These are phyloP conservation scores for Chelmon rostratus DNA, from an alignment of 2,797 vertebrate genomes.

Conservation along the genomic window DNA sequence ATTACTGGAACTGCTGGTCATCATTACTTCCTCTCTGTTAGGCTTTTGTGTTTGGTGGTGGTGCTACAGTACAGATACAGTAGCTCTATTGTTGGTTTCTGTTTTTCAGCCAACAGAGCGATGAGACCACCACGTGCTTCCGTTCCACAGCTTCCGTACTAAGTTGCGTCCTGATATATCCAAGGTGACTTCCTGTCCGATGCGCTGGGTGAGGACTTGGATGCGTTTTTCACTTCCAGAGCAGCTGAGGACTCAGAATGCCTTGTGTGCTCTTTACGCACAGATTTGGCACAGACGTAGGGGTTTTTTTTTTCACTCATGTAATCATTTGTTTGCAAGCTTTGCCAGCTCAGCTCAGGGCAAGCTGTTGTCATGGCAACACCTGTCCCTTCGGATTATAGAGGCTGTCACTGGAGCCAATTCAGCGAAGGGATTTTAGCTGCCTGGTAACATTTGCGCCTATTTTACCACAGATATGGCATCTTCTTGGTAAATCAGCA, in stretches of 20 bases:
- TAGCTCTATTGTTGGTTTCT: conserved; percentile 39
- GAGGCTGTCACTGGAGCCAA: conserved; percentile 63
- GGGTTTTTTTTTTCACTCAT: conserved; percentile 45
- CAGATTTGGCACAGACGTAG: conserved; percentile 55
- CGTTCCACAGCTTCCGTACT: conserved; percentile 9
- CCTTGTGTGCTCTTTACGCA: conserved; percentile 29
- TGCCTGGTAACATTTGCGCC: conserved; percentile 42
- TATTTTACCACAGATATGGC: conserved; percentile 37
- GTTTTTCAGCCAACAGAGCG: conserved; percentile 23
- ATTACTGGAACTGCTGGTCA: neutral
- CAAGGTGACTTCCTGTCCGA: conserved; percentile 41
- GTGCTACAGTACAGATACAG: neutral
- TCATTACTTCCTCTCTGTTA: neutral
- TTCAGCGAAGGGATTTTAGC: conserved; percentile 66
- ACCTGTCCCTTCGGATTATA: conserved; percentile 73
- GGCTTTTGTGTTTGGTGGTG: neutral
- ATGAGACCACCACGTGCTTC: conserved; percentile 7
- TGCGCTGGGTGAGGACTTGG: neutral
- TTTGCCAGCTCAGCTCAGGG: conserved; percentile 70
- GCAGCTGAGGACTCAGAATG: conserved; percentile 33
- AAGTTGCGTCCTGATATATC: conserved; percentile 23
- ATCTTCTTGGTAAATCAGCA: neutral
- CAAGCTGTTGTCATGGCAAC: conserved; percentile 79
- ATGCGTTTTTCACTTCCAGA: conserved; percentile 9
- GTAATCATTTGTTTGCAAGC: conserved; percentile 77